These are phyloP conservation scores for Seriola dumerili DNA, from an alignment of 2,113 vertebrate genomes.

Conservation along the genomic window DNA sequence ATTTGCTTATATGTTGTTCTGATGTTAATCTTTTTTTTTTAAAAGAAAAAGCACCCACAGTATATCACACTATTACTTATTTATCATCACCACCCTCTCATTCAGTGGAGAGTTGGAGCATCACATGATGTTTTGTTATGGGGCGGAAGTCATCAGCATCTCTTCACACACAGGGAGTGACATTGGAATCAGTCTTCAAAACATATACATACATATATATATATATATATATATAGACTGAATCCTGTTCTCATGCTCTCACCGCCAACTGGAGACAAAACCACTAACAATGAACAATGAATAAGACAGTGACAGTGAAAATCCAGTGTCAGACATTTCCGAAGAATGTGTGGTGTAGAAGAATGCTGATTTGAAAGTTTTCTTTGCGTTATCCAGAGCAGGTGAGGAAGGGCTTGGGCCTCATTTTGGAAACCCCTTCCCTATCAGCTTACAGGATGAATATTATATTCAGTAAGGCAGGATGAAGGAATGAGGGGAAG, in stretches of 20 bases:
- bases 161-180: not conserved
- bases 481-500: constrained; percentile 10
- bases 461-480: constrained; percentile 19
- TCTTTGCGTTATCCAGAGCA: constrained; percentile 21
- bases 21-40: not conserved
- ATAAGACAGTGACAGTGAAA: constrained; percentile 8
- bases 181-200: not conserved
- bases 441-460: constrained; percentile 34
- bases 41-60: too few relatives aligned
- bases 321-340: constrained; percentile 28
- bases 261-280: constrained; percentile 1
- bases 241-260: constrained; percentile 2
- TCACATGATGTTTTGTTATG: too few relatives aligned
- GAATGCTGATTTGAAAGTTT: constrained; percentile 33
- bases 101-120: too few relatives aligned
- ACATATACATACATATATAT: not conserved
- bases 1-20: not conserved
- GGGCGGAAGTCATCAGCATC: too few relatives aligned
- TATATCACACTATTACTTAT: not conserved
- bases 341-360: not conserved
- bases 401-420: constrained; percentile 35
- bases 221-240: not conserved
- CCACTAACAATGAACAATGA: constrained; percentile 4
- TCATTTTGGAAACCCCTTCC: constrained; percentile 35
- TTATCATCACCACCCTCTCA: too few relatives aligned